These are phyloP conservation scores for Maniola jurtina DNA, from an alignment of 1,140 invertebrate species.

Conservation along the genomic window DNA sequence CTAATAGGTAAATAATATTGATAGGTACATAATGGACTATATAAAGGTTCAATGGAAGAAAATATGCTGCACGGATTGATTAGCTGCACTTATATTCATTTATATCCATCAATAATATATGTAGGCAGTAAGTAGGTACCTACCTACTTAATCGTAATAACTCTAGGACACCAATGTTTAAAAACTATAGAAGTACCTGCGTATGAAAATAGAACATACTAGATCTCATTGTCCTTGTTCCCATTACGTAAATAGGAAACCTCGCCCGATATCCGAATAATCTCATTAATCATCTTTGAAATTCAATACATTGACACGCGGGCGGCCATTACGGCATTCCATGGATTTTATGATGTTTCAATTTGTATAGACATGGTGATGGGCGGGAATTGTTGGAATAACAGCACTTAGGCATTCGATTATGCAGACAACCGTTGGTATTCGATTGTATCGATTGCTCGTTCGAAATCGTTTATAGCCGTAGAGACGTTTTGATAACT, in stretches of 20 bases:
- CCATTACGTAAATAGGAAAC: slow-evolving; percentile 29
- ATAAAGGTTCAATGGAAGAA: no score
- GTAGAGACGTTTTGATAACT: slow-evolving; percentile 16
- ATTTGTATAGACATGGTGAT: slow-evolving; percentile 56
- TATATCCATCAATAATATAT: no score
- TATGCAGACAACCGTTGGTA: slow-evolving; percentile 64
- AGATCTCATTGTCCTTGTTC: slow-evolving; percentile 15
- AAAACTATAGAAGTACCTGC: background rate
- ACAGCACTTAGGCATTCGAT: slow-evolving; percentile 60
- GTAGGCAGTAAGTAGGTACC: no score
- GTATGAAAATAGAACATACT: slow-evolving; percentile 3
- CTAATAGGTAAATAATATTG: no score
- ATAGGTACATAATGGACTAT: no score
- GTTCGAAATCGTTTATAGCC: slow-evolving; percentile 46
- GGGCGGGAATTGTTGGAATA: slow-evolving; percentile 59
- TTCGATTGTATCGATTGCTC: slow-evolving; percentile 51
- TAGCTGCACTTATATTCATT: no score
- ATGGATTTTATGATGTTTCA: slow-evolving; percentile 71
- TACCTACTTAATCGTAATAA: no score
- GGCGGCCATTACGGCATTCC: slow-evolving; percentile 63
- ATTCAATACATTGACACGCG: slow-evolving; percentile 73
- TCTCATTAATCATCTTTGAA: slow-evolving; percentile 71
- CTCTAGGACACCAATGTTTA: background rate
- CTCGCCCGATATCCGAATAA: slow-evolving; percentile 53
- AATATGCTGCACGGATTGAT: no score